Evolutionary conservation across 2,888 invertebrate species (phyloP).

Genomic region (Calliscelio sp.): DNA sequence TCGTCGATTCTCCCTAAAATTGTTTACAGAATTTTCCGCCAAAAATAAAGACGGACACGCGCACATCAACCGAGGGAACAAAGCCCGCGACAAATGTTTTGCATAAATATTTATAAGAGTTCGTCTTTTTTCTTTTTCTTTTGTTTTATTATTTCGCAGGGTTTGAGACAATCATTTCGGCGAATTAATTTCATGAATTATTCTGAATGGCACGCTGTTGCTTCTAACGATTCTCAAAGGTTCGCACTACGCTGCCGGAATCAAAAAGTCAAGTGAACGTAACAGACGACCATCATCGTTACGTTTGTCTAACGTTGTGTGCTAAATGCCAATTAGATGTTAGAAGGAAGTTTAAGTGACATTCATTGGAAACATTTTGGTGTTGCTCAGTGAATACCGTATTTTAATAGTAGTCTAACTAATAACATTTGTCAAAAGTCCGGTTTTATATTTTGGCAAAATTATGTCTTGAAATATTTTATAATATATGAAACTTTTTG

Average conservation of each 20-base stretch:
- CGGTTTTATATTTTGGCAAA: no score
- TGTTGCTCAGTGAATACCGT: no score
- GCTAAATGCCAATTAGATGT: slow-evolving; percentile 56
- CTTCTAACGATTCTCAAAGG: slow-evolving; percentile 67
- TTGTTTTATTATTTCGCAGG: no score
- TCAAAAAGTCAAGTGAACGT: slow-evolving; percentile 61
- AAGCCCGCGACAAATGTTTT: slow-evolving; percentile 7
- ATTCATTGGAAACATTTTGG: no score
- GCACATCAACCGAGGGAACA: slow-evolving; percentile 1
- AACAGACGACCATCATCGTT: slow-evolving; percentile 57
- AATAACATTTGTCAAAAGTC: no score
- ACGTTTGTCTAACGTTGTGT: slow-evolving; percentile 50
- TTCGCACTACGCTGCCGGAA: slow-evolving; percentile 46
- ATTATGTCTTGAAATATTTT: no score
- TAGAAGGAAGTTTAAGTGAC: slow-evolving; percentile 20
- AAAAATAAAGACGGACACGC: slow-evolving; percentile 46
- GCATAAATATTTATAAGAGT: slow-evolving; percentile 48
- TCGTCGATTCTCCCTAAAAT: slow-evolving; percentile 49
- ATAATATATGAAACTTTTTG: no score
- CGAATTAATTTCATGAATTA: slow-evolving; percentile 63
- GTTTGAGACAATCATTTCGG: slow-evolving; percentile 30
- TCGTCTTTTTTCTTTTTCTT: no score
- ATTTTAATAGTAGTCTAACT: no score
- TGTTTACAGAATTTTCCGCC: slow-evolving; percentile 56
- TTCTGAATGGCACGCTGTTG: slow-evolving; percentile 28